Percentiles rank a stretch among this genome's conserved stretches.
Evolutionary conservation across 1,140 invertebrate species (phyloP).

Genomic region (Diploscapter pachys): DNA sequence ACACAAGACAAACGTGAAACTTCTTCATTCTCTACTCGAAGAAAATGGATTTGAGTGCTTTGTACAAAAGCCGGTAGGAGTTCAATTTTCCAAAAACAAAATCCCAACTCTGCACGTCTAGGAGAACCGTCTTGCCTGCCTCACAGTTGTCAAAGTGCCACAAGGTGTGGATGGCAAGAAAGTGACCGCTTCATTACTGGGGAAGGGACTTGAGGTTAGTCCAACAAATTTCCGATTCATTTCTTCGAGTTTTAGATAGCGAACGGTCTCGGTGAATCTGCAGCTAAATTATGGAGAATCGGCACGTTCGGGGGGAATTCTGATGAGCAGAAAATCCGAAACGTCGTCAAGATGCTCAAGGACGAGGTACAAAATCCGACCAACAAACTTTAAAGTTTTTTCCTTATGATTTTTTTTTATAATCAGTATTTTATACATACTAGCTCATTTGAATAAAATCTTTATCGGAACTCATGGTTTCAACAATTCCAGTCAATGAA

Average conservation of each 20-base stretch:
- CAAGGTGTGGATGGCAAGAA: conserved; percentile 69
- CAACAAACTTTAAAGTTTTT: not conserved
- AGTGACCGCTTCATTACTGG: conserved; percentile 67
- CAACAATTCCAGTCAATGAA: too few species aligned
- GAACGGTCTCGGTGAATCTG: conserved; percentile 65
- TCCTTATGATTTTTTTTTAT: too few species aligned
- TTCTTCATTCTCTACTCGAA: conserved; percentile 69
- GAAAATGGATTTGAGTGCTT: conserved; percentile 70
- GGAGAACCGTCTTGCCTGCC: conserved; percentile 68
- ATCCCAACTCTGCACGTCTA: conserved; percentile 37
- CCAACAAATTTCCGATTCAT: too few species aligned
- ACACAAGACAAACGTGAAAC: conserved; percentile 68
- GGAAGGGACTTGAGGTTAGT: conserved; percentile 27
- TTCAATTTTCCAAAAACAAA: not conserved
- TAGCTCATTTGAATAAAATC: too few species aligned
- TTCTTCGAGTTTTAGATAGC: conserved; percentile 5
- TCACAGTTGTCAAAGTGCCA: conserved; percentile 74
- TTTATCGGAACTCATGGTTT: too few species aligned
- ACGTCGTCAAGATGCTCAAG: conserved; percentile 29
- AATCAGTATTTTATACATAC: too few species aligned
- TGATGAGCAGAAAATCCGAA: conserved; percentile 59
- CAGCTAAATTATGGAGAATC: conserved; percentile 72
- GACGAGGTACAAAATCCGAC: conserved; percentile 2
- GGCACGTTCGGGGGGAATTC: conserved; percentile 77
- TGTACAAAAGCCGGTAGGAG: conserved; percentile 68